These are phyloP conservation scores for Brenthis daphne DNA, from an alignment of 2,888 invertebrate species.

Conservation along the genomic window DNA sequence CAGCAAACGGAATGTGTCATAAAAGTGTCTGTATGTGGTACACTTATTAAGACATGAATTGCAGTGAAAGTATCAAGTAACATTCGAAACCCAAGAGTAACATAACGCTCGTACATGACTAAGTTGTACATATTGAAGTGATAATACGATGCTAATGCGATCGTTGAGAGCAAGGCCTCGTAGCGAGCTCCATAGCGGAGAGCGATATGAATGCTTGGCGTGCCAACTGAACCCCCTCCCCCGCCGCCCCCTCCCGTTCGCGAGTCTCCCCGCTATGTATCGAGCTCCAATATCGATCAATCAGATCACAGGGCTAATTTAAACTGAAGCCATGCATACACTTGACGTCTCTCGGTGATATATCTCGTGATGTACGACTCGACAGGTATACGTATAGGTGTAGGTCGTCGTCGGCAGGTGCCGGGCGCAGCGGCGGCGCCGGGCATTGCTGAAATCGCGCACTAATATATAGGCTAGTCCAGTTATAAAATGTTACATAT, in stretches of 20 bases:
- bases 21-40: no score
- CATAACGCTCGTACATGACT: background rate
- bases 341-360: background rate
- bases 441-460: constrained; percentile 18
- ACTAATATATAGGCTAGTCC: background rate
- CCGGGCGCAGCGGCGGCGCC: constrained; percentile 14
- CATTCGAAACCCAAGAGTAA: background rate
- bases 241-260: background rate
- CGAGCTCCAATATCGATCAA: constrained; percentile 24
- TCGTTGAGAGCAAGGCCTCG: constrained; percentile 19
- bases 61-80: no score
- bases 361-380: constrained; percentile 2
- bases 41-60: no score
- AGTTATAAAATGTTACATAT: constrained; percentile 17
- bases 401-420: no score
- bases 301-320: constrained; percentile 19
- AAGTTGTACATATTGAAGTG: constrained; percentile 14
- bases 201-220: constrained; percentile 29
- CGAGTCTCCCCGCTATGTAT: constrained; percentile 17
- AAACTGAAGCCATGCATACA: constrained; percentile 11
- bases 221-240: constrained; percentile 8
- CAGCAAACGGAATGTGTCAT: no score
- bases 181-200: constrained; percentile 5
- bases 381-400: background rate
- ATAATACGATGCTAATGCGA: constrained; percentile 29